Evolutionary conservation across 2,797 vertebrate genomes (phyloP), one percentile per base, ranked within the genome.

Genomic region (Chloroceryle inda): DNA sequence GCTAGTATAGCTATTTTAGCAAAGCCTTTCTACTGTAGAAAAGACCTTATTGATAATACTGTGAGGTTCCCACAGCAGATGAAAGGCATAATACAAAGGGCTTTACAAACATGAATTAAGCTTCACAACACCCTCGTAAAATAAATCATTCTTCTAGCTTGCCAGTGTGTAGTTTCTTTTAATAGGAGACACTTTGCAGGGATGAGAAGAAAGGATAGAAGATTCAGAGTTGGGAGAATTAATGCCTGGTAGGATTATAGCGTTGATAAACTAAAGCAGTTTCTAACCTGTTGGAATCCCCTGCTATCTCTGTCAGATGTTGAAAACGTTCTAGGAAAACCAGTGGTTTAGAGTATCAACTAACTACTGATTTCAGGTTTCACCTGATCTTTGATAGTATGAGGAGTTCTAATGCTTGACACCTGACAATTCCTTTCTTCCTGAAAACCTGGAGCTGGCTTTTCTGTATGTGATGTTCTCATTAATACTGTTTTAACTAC

Each of bases 101-200:
- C 83, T 95, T 96, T 96, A 89, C 61, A 93, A 95, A 93, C 89
- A 88, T 73, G 59, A 96, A 74, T 92, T 96, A 95, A 85, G 74
- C 83, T 84, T 92, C 44, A 77, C 85, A 94, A 90, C 93, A 90
- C 69, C 56, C 79, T 86, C 79, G 71, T 96, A 84, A 94, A 96
- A 85, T 92, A 95, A 85, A 73, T 82, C 11, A 53, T 88, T 89
- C 73, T 92, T 90, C 47, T 92, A 67, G 69, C 67, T 92, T 93
- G 50, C 44, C 66, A 67, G 0, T 73, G 63, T 84, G 42, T 56
- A 35, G 40, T 74, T 86, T 81, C 83, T 94, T 94, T 88, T 71
- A 86, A 71, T 90, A 44, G 16, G n/a, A 77, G 37, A 20, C 81
- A 38, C 75, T 92, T 84, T 88, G 37, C 20, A 27, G 40, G 37